Conservation (phyloP, 2,113 vertebrate species). For the Henicopernis longicauda region DNA sequence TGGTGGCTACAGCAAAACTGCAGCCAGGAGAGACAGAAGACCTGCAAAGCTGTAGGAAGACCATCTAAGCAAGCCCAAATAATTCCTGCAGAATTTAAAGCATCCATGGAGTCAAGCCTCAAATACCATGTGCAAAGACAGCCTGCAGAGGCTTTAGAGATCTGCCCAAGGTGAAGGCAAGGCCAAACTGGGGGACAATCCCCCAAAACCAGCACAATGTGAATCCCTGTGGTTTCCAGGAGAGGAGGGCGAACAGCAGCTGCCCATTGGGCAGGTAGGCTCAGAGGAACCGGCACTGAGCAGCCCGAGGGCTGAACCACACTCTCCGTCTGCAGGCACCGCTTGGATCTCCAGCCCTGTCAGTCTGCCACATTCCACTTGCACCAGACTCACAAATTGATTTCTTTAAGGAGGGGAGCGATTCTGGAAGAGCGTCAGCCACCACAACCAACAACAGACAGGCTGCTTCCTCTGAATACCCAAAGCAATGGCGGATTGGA, state of each 20-base stretch:
- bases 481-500: fast-evolving
- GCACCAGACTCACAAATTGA: neutral
- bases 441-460: neutral
- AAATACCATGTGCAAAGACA: fast-evolving
- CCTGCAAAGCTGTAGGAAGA: neutral
- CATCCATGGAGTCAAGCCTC: neutral
- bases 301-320: fast-evolving
- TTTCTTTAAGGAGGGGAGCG: neutral
- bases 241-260: neutral
- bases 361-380: neutral
- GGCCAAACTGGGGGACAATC: neutral
- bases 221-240: neutral
- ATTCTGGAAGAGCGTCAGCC: neutral
- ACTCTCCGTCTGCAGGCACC: neutral
- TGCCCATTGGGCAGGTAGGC: neutral
- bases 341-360: fast-evolving
- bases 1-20: neutral
- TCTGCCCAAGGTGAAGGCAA: neutral
- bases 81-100: neutral
- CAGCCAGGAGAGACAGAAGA: neutral
- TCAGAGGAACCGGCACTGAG: neutral
- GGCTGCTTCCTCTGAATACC: neutral
- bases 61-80: neutral
- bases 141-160: neutral
- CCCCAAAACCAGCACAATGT: neutral